Evolutionary conservation across 1,140 invertebrate genomes (phyloP).

Genomic region (Caenorhabditis inopinata): DNA sequence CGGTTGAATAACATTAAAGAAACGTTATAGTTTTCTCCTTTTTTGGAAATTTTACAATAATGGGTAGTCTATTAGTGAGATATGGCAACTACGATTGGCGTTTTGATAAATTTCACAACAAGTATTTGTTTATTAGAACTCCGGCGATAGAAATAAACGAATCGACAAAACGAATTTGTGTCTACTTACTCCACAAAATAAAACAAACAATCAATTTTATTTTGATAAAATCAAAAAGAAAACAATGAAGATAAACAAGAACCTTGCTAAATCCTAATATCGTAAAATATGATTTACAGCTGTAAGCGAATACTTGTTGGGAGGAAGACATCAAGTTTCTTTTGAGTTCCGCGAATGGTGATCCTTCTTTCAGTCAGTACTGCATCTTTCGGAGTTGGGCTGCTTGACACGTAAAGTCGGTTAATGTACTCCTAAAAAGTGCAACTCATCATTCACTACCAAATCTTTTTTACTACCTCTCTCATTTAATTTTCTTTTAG

Average conservation of each 20-base stretch:
- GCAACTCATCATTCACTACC: no score
- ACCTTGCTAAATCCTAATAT: neutral
- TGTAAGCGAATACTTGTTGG: neutral
- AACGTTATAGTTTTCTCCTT: no score
- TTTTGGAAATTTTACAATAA: no score
- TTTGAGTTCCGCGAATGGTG: slow-evolving; percentile 18
- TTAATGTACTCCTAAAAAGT: no score
- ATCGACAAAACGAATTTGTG: neutral
- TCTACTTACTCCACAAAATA: neutral
- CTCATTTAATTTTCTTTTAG: no score
- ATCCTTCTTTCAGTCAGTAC: neutral
- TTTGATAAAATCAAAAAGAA: neutral
- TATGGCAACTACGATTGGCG: no score
- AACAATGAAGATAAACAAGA: slow-evolving; percentile 3
- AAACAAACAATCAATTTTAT: neutral
- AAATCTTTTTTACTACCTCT: no score
- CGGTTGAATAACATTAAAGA: no score
- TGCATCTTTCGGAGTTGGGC: neutral
- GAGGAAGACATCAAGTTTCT: neutral
- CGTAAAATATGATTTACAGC: neutral
- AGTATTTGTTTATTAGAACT: neutral
- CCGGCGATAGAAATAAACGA: neutral
- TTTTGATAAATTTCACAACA: no score
- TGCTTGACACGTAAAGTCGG: neutral
- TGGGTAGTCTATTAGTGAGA: no score